Evolutionary conservation across 2,113 vertebrate genomes (phyloP).

Genomic region (Burhinus bistriatus): DNA sequence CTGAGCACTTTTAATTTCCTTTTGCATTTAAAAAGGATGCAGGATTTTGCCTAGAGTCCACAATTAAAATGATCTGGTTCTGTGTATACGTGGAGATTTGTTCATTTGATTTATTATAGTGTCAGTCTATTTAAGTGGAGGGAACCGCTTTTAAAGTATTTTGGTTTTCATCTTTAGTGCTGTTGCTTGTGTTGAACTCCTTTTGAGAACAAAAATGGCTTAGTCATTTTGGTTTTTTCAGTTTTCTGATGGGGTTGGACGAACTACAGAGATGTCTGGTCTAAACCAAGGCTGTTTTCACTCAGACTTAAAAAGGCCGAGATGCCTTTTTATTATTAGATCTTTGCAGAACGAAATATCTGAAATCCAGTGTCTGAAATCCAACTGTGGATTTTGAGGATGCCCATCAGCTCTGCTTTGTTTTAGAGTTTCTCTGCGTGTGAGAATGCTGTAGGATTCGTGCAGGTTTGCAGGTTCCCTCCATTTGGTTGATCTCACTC

Average conservation of each 20-base stretch:
- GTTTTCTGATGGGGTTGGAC: constrained; percentile 1
- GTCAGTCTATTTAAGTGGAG: constrained; percentile 23
- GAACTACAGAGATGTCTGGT: constrained; percentile 35
- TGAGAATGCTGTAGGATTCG: neutral
- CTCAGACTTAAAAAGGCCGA: neutral
- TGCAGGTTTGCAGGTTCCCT: neutral
- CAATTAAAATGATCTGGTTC: constrained; percentile 10
- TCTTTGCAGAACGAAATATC: neutral
- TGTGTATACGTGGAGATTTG: neutral
- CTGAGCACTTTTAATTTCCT: constrained; percentile 21
- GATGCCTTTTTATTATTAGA: constrained; percentile 24
- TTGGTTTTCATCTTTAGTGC: constrained; percentile 26
- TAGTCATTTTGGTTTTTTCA: neutral
- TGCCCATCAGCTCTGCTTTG: neutral
- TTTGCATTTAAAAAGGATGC: constrained; percentile 24
- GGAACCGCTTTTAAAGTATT: constrained; percentile 21
- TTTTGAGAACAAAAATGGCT: constrained; percentile 1
- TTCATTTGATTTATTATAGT: constrained; percentile 6
- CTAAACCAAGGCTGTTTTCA: constrained; percentile 41
- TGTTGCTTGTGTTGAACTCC: neutral
- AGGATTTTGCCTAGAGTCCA: neutral
- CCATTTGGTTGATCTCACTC: neutral
- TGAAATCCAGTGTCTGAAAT: neutral
- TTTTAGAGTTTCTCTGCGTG: neutral
- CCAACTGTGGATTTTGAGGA: neutral